Base-by-base conservation (phyloP, 1,140 invertebrate species). In the Philaenus spumarius region DNA sequence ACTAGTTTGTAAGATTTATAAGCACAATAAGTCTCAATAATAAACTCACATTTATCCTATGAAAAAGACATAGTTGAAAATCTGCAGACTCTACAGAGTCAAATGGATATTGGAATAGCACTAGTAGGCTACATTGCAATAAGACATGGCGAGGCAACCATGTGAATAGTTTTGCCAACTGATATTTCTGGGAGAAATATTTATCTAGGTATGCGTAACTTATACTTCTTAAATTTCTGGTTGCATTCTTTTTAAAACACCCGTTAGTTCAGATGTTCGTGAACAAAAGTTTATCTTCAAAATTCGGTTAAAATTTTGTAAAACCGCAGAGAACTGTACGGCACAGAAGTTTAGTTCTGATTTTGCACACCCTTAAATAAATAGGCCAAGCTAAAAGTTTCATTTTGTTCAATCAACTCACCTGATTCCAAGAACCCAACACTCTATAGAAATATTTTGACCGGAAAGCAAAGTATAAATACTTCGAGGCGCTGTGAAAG, bases 401-500 rank as follows among this genome's bases (percentile, higher is more conserved):
- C 23, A 43, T 30, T 34, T 20, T 14, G 55, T 26, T 34, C 55
- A 15, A 19, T 24, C 23, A 12, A 61, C 67, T 74, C 65, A 84
- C 82, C 79, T 66, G 63, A 58, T 71, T 69, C 70, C 70, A 71
- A 7, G 63, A 55, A 15, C 58, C 52, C n/a, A 71, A 42, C 1
- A 66, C 65, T 2, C 68, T 80, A 69, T 90, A 90, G 66, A 90
- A 89, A 15, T 81, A 76, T 68, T 88, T 87, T 4, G 83, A 83
- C 45, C 82, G 80, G 1, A 85, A 63, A 0, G 83, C 86, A 64
- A 90, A 83, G 66, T 87, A 90, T 6, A 81, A 58, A 37, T 85
- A 72, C 69, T 91, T 90, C 11, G 87, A 85, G 12, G 90, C 71
- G 40, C 82, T 80, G 66, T 91, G 88, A 0, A 82, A 77, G 70